Conservation (phyloP, 2,113 vertebrate species). For the Centropus bengalensis region DNA sequence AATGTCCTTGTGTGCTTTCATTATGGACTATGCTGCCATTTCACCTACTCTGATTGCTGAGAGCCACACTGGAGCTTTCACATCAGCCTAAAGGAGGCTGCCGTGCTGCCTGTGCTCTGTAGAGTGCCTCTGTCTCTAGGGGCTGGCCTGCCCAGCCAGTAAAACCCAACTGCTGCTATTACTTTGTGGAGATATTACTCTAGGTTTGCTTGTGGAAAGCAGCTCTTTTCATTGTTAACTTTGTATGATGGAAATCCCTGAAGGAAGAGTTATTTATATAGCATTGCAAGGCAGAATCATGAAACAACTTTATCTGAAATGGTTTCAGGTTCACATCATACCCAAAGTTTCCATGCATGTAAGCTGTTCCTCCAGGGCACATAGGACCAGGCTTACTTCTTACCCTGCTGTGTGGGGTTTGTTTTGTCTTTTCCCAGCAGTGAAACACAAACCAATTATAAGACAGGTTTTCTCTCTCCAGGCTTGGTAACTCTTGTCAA, state of each 20-base stretch:
- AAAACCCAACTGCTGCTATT: neutral
- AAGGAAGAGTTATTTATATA: neutral
- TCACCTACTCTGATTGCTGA: neutral
- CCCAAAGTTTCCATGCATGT: neutral
- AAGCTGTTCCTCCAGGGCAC: neutral
- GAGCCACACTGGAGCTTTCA: neutral
- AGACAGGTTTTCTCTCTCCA: neutral
- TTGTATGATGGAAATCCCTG: rapidly evolving
- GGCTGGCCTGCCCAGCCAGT: neutral
- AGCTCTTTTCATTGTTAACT: neutral
- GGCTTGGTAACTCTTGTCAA: neutral
- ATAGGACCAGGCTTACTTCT: neutral
- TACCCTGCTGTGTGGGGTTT: neutral
- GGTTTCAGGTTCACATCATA: neutral
- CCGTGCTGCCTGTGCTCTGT: neutral
- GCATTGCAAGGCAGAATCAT: neutral
- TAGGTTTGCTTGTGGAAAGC: neutral
- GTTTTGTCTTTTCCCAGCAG: neutral
- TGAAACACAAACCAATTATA: neutral
- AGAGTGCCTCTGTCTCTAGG: neutral
- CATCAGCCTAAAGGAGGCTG: neutral
- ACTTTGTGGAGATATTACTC: neutral
- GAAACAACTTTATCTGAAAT: neutral
- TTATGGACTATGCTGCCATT: neutral
- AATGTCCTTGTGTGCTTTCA: neutral